Percentiles rank a stretch among this genome's conserved stretches.
Evolutionary conservation across 2,113 vertebrate species (phyloP).

Genomic region (Hipposideros armiger): DNA sequence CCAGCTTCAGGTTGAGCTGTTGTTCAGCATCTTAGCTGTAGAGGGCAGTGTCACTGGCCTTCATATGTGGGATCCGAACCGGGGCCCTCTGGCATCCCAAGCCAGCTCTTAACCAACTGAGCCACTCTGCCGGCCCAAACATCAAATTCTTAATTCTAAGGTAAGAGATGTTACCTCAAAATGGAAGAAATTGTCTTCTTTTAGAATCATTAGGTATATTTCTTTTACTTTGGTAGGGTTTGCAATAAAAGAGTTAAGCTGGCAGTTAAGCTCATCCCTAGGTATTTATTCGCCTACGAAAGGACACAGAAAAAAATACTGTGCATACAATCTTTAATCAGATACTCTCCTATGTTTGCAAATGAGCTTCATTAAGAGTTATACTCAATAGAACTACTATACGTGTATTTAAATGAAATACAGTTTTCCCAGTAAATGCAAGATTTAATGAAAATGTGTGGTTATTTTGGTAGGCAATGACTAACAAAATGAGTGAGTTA

Average conservation of each 20-base stretch:
- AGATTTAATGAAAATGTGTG: neutral
- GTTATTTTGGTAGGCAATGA: neutral
- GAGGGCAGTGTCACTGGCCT: too few relatives aligned
- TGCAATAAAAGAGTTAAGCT: conserved; percentile 25
- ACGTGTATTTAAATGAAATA: conserved; percentile 4
- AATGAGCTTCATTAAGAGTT: neutral
- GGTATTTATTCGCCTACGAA: neutral
- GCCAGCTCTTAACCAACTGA: too few relatives aligned
- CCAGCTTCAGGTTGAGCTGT: too few relatives aligned
- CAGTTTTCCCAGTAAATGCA: neutral
- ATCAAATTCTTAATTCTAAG: conserved; percentile 28
- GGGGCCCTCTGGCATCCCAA: too few relatives aligned
- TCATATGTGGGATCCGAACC: too few relatives aligned
- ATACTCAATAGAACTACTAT: neutral
- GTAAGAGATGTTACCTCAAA: conserved; percentile 13
- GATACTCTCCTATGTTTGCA: neutral
- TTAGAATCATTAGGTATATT: neutral
- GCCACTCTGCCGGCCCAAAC: too few relatives aligned
- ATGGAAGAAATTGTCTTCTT: neutral
- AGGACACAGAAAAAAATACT: neutral
- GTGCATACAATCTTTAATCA: neutral
- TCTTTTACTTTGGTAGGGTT: neutral
- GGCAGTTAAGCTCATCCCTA: neutral
- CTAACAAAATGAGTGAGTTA: neutral
- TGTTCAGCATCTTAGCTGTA: too few relatives aligned